These are phyloP conservation scores for Luffia ferchaultella DNA, from an alignment of 2,888 invertebrate genomes.

Conservation along the genomic window DNA sequence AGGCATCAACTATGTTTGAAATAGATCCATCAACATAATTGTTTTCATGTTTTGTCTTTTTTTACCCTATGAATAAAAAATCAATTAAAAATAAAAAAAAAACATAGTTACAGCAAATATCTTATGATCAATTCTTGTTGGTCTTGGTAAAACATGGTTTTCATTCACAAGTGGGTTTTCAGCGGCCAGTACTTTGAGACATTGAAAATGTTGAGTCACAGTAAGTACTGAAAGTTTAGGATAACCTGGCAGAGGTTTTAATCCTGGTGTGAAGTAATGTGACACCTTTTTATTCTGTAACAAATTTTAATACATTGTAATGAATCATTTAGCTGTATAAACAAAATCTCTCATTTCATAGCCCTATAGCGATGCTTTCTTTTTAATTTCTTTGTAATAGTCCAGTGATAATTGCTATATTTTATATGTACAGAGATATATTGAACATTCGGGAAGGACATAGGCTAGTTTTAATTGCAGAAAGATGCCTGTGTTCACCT, in stretches of 20 bases:
- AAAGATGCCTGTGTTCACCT: no score
- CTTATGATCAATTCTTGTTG: conserved; percentile 27
- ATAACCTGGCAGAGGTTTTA: conserved; percentile 23
- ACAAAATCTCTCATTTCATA: no score
- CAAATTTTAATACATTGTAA: not conserved
- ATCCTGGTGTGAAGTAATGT: conserved; percentile 27
- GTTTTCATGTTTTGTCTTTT: no score
- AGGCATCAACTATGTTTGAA: no score
- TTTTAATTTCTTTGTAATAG: not conserved
- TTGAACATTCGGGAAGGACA: no score
- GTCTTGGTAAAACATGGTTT: conserved; percentile 21
- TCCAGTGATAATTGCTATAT: no score
- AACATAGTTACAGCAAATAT: conserved; percentile 34
- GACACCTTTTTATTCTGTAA: not conserved
- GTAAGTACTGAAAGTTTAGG: conserved; percentile 34
- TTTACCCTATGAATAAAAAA: no score
- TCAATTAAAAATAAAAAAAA: no score
- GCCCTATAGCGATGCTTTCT: no score
- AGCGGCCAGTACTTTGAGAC: conserved; percentile 34
- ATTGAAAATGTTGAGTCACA: conserved; percentile 28
- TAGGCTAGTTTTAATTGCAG: no score
- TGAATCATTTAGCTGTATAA: conserved; percentile 1
- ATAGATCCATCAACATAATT: no score
- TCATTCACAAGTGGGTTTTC: conserved; percentile 27
- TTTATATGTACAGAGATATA: no score